Conservation (phyloP, 2,113 vertebrate genomes). For the Smithornis capensis region DNA sequence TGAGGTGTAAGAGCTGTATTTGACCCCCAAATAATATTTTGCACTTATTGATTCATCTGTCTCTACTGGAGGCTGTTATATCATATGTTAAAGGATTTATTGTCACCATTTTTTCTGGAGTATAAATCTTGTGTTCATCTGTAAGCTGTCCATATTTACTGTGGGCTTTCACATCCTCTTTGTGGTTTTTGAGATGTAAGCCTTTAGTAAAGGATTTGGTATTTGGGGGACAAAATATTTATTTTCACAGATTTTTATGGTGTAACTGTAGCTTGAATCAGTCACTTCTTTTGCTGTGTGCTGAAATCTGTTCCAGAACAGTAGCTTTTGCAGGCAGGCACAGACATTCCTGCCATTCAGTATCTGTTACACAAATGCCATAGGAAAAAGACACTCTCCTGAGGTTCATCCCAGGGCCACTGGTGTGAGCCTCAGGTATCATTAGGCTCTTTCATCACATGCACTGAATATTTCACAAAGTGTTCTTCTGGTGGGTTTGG, state of each 20-base stretch:
- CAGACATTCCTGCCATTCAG: not conserved
- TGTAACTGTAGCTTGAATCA: not conserved
- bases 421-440: not conserved
- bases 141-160: not conserved
- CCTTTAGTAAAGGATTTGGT: not conserved
- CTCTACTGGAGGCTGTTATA: not conserved
- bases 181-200: not conserved
- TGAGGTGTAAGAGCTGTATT: not conserved
- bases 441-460: not conserved
- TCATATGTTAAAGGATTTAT: not conserved
- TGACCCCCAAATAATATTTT: not conserved
- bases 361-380: not conserved
- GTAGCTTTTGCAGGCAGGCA: not conserved
- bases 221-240: not conserved
- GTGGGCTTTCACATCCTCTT: not conserved
- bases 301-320: not conserved
- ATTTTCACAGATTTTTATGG: not conserved
- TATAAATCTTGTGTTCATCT: not conserved
- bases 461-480: not conserved
- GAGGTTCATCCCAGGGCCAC: not conserved
- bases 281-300: not conserved
- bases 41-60: not conserved
- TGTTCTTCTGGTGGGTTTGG: not conserved
- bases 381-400: not conserved
- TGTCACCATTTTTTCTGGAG: not conserved